A percentile compares a stretch with the other conserved stretches of the same genome.
Conservation (phyloP, 2,888 invertebrate species). For the Machimus atricapillus region DNA sequence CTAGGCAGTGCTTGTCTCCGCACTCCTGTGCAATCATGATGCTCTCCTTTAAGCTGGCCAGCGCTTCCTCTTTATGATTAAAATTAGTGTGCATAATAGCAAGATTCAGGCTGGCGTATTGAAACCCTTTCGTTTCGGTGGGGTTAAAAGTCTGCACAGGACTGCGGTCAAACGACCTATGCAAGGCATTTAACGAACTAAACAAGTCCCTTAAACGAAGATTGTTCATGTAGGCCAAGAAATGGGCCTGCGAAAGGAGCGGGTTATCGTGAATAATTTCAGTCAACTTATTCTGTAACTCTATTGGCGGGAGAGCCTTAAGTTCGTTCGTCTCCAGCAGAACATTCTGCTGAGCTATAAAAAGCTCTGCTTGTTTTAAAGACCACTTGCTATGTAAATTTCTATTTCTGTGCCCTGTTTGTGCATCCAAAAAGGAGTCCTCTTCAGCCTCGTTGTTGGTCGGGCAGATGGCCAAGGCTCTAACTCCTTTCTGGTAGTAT, state of each 20-base stretch:
- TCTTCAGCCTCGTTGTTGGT: constrained; percentile 31
- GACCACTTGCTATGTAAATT: constrained; percentile 76
- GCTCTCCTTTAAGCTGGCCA: constrained; percentile 84
- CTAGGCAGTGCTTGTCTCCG: constrained; percentile 84
- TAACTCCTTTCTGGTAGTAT: constrained; percentile 69
- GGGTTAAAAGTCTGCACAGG: constrained; percentile 65
- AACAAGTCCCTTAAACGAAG: constrained; percentile 84
- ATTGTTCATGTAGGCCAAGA: constrained; percentile 88
- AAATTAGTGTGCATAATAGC: constrained; percentile 89
- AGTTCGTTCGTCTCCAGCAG: constrained; percentile 82
- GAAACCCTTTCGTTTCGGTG: constrained; percentile 68
- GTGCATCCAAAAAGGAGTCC: constrained; percentile 50
- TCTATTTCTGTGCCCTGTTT: constrained; percentile 51
- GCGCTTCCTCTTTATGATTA: constrained; percentile 73
- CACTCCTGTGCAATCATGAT: constrained; percentile 87
- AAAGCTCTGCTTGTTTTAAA: constrained; percentile 85
- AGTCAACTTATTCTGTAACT: constrained; percentile 70
- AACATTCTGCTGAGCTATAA: constrained; percentile 86
- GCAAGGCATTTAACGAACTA: constrained; percentile 56
- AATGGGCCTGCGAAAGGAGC: constrained; percentile 68
- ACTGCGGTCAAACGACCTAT: constrained; percentile 78
- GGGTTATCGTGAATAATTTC: constrained; percentile 61
- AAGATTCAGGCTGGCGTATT: constrained; percentile 90
- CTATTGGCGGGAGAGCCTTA: constrained; percentile 77
- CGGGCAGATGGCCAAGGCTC: constrained; percentile 44